Evolutionary conservation across 2,888 invertebrate genomes (phyloP).

Genomic region (Epirrhoe alternata): DNA sequence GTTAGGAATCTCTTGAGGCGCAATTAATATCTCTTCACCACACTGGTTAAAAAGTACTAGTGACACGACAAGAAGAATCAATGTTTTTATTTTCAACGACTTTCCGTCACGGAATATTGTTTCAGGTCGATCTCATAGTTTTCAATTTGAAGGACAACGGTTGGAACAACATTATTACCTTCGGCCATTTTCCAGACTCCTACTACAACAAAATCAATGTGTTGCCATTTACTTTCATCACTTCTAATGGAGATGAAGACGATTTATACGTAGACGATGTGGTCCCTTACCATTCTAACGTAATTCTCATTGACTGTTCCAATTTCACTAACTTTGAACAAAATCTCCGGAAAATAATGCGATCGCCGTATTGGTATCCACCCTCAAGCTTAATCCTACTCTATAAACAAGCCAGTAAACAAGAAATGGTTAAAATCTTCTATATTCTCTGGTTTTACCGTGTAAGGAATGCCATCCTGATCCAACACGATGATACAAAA

Average conservation of each 20-base stretch:
- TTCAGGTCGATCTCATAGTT: constrained; percentile 61
- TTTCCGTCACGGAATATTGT: background rate
- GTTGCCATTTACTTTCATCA: constrained; percentile 53
- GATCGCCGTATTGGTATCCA: constrained; percentile 67
- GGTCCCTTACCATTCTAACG: constrained; percentile 60
- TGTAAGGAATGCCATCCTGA: constrained; percentile 59
- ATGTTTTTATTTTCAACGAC: background rate
- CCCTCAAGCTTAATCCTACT: constrained; percentile 60
- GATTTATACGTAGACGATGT: constrained; percentile 59
- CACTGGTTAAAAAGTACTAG: too few species aligned
- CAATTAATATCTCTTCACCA: background rate
- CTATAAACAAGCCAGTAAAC: constrained; percentile 52
- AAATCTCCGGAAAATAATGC: constrained; percentile 55
- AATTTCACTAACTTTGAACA: constrained; percentile 60
- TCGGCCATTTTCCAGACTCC: constrained; percentile 62
- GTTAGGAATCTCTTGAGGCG: too few species aligned
- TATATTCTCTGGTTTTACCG: constrained; percentile 69
- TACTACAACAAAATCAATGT: constrained; percentile 55
- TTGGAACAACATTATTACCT: constrained; percentile 63
- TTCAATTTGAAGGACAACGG: constrained; percentile 62
- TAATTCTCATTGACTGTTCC: constrained; percentile 57
- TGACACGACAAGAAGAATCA: too few species aligned
- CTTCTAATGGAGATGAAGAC: constrained; percentile 52
- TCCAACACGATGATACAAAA: constrained; percentile 57
- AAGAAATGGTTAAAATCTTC: constrained; percentile 60